phyloP scores from a whole-genome alignment of 2,888 invertebrate genomes.

The Cryptocephalus primarius region DNA sequence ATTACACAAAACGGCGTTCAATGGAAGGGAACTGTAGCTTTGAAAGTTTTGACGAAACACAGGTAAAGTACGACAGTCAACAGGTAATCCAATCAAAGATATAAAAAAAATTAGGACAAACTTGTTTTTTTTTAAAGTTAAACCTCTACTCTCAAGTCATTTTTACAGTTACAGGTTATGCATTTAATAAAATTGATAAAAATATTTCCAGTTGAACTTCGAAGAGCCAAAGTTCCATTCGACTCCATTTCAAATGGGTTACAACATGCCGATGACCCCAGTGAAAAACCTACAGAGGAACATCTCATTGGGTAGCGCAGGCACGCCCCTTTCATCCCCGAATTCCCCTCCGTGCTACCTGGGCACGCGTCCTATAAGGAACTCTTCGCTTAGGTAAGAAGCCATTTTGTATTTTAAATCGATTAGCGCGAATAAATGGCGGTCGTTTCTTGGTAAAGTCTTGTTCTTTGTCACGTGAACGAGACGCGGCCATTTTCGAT shows the following conservation, averaged over 20 bases:
- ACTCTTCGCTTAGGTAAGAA: conserved; percentile 25
- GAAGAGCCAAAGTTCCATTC: conserved; percentile 23
- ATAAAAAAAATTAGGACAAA: not conserved
- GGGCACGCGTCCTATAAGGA: conserved; percentile 22
- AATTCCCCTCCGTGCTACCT: conserved; percentile 19
- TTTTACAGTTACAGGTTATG: too few relatives aligned
- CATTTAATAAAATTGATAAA: too few relatives aligned
- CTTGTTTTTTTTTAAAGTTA: too few relatives aligned
- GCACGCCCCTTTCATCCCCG: conserved; percentile 20
- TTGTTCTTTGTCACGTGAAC: too few relatives aligned
- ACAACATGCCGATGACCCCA: conserved; percentile 15
- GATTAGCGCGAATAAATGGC: too few relatives aligned
- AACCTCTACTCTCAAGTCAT: too few relatives aligned
- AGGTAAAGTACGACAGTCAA: not conserved
- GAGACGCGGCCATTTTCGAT: too few relatives aligned
- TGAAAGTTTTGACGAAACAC: conserved; percentile 3
- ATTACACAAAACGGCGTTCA: too few relatives aligned
- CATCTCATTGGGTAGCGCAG: conserved; percentile 23
- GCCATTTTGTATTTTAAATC: conserved; percentile 1
- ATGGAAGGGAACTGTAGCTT: not conserved
- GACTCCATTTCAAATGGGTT: conserved; percentile 12
- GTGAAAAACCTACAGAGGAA: conserved; percentile 21
- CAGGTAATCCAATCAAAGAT: too few relatives aligned
- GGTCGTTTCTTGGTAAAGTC: too few relatives aligned
- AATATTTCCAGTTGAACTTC: conserved; percentile 21